Conservation (phyloP, 1,140 invertebrate genomes). For the Radopholus similis region DNA sequence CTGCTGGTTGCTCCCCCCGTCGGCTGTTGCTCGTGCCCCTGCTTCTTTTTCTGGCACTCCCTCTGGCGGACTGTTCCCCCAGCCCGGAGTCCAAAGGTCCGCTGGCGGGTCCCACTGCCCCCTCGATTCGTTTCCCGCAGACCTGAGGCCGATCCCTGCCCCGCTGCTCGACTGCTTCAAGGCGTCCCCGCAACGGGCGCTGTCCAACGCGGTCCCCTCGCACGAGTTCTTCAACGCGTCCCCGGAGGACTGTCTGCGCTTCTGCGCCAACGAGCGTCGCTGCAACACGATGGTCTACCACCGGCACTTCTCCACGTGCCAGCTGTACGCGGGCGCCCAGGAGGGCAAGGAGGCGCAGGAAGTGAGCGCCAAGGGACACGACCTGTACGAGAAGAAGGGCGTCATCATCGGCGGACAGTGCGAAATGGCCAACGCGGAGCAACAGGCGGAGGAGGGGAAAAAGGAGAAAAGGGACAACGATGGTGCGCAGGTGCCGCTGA, state of each 20-base stretch:
- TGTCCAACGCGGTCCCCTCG: slow-evolving; percentile 2
- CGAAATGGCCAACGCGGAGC: no score
- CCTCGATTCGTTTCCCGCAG: not conserved
- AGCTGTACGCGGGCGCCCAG: slow-evolving; percentile 39
- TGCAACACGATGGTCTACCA: slow-evolving; percentile 44
- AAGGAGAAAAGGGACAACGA: not conserved
- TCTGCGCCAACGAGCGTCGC: not conserved
- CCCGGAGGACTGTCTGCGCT: not conserved
- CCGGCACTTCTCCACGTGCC: slow-evolving; percentile 41
- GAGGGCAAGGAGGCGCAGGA: slow-evolving; percentile 23
- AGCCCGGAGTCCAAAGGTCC: no score
- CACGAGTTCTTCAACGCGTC: slow-evolving; percentile 11
- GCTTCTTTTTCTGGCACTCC: not conserved
- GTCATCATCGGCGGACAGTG: not conserved
- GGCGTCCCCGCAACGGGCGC: not conserved
- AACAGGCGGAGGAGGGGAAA: not conserved
- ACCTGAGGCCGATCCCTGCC: not conserved
- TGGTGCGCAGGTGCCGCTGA: not conserved
- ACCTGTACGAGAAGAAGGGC: slow-evolving; percentile 24
- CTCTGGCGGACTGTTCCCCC: not conserved
- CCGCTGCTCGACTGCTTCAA: not conserved
- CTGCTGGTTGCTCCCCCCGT: not conserved
- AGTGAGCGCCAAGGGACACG: slow-evolving; percentile 40
- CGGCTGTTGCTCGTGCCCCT: not conserved
- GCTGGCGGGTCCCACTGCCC: not conserved